Evolutionary conservation across 1,140 invertebrate genomes (phyloP), one percentile per base, ranked within the genome.

Genomic region (Drosophila rufa): DNA sequence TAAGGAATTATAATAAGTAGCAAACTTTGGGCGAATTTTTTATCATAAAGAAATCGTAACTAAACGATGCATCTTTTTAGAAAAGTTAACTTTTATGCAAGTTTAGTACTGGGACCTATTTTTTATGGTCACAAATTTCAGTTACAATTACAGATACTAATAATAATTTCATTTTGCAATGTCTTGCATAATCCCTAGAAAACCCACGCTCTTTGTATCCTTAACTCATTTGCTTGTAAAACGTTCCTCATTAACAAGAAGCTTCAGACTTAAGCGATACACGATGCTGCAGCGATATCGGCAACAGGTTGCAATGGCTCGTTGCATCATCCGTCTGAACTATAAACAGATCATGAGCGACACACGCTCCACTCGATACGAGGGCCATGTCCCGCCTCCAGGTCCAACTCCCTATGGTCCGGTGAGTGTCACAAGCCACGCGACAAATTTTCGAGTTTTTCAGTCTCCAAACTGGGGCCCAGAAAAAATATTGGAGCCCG

Each of bases 361-460:
- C 57, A 43, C 60, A 65, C n/a, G 50, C 19, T 64, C 42, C 38
- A 14, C 62, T 47, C 27, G 48, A 58, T 80, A 65, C 45, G 25
- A 47, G 22, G 51, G 27, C 33, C 67, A 67, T 68, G 38, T 50
- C 5, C 56, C 47, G 36, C 46, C 59, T 73, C 30, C 70, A 45
- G 69, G 50, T 60, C 50, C 19, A 30, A 17, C 48, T 0, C 4
- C 50, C 12, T 19, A 30, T 36, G 7, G 40, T 9, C 48, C 25
- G 33, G 11, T 19, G 33, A 56, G 22, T 87, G 65, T 61, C 65
- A 47, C 65, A 60, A 36, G 84, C 69, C 85, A 89, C 84, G 84
- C 84, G 84, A 76, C 80, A 83, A 87, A 87, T 87, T 87, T 89
- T 66, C 83, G 69, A 73, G 76, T 89, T 70, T 87, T 69, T 76